A percentile compares a stretch with the other conserved stretches of the same genome.
Evolutionary conservation across 2,888 invertebrate species (phyloP).

Genomic region (Cecidostiba fungosa): DNA sequence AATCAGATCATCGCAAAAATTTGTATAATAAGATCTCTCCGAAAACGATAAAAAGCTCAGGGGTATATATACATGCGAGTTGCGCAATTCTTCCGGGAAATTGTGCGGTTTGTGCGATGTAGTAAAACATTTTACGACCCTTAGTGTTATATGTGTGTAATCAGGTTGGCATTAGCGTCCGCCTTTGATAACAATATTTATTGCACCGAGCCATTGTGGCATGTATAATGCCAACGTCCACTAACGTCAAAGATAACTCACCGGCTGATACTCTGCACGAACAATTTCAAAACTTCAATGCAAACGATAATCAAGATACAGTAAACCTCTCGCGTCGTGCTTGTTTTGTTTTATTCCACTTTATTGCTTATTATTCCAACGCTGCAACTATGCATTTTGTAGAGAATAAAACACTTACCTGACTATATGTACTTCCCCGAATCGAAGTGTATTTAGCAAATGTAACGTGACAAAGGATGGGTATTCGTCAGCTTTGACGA

Average conservation of each 20-base stretch:
- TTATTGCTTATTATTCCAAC: neutral
- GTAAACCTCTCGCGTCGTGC: neutral
- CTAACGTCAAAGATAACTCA: slow-evolving; percentile 9
- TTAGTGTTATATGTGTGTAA: slow-evolving; percentile 25
- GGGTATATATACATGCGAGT: neutral
- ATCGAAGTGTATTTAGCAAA: neutral
- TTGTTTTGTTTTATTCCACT: neutral
- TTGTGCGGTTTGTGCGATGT: slow-evolving; percentile 25
- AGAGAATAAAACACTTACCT: neutral
- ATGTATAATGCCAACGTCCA: neutral
- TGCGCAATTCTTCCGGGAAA: slow-evolving; percentile 48
- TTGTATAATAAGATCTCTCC: slow-evolving; percentile 30
- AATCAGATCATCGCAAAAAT: slow-evolving; percentile 26
- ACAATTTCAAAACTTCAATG: neutral
- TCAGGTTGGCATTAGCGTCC: slow-evolving; percentile 17
- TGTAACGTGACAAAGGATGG: neutral
- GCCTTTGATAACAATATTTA: slow-evolving; percentile 59
- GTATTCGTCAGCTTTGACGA: neutral
- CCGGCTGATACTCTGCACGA: neutral
- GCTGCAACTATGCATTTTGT: neutral
- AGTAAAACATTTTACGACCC: slow-evolving; percentile 52
- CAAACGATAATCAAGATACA: neutral
- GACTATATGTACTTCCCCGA: neutral
- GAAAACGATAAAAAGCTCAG: slow-evolving; percentile 18
- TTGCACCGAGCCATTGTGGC: neutral